Evolutionary conservation across 2,113 vertebrate species (phyloP).

Genomic region (Eubucco bourcierii): DNA sequence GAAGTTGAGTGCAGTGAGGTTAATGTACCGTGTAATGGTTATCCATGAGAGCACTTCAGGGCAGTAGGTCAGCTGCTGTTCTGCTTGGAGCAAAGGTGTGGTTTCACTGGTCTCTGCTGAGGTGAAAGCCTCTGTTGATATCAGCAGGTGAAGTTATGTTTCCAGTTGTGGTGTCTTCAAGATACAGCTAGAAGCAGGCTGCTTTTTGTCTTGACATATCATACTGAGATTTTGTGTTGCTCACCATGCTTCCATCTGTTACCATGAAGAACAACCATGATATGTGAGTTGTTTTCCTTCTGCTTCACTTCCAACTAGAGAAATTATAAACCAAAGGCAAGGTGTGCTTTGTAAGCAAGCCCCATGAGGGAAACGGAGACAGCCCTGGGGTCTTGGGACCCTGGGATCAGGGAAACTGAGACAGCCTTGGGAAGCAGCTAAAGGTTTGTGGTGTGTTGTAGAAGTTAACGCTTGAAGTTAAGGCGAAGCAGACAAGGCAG

Average conservation of each 20-base stretch:
- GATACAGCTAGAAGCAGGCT: not conserved
- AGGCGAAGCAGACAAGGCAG: not conserved
- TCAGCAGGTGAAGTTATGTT: not conserved
- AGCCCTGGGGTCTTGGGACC: not conserved
- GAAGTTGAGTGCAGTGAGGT: not conserved
- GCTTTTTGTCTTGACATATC: constrained; percentile 4
- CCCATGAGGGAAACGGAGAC: not conserved
- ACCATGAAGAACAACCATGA: not conserved
- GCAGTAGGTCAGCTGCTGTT: not conserved
- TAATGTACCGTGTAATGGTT: not conserved
- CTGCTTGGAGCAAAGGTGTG: not conserved
- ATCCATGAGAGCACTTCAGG: not conserved
- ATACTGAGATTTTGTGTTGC: not conserved
- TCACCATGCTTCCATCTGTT: constrained; percentile 23
- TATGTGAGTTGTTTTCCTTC: not conserved
- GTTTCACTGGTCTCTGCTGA: not conserved
- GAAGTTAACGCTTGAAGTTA: not conserved
- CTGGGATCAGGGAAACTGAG: not conserved
- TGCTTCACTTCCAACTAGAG: not conserved
- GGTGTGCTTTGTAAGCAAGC: constrained; percentile 6
- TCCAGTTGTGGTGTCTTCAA: not conserved
- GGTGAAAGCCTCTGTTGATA: not conserved
- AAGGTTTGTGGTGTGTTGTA: not conserved
- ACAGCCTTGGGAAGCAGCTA: not conserved
- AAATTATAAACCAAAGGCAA: constrained; percentile 53